Percentiles rank a stretch among this genome's conserved stretches.
phyloP scores from a whole-genome alignment of 2,113 vertebrate species.

The Perca flavescens region DNA sequence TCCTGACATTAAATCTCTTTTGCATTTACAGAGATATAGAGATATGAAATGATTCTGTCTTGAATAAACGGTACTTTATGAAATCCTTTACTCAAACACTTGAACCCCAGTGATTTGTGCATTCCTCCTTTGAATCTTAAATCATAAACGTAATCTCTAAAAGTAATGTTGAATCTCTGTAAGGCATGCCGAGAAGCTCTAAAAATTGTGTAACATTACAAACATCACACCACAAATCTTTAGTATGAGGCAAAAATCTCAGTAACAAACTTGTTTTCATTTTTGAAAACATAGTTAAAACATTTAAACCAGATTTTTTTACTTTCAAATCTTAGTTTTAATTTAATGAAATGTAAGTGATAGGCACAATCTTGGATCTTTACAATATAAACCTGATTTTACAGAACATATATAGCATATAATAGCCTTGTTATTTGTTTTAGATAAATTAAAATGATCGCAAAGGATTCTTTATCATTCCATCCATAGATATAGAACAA shows the following conservation, averaged over 20 bases:
- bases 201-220: not conserved
- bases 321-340: not conserved
- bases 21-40: slow-evolving; percentile 22
- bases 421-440: not conserved
- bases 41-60: slow-evolving; percentile 8
- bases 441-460: not conserved
- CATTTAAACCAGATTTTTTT: not conserved
- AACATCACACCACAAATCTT: not conserved
- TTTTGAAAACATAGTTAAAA: not conserved
- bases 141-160: not conserved
- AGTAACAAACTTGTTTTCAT: not conserved
- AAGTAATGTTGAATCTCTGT: not conserved
- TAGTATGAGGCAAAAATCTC: not conserved
- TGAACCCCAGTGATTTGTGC: not conserved
- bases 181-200: not conserved
- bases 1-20: slow-evolving; percentile 34
- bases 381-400: not conserved
- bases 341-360: not conserved
- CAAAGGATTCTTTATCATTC: not conserved
- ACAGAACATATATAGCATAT: not conserved
- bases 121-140: not conserved
- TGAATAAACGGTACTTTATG: not conserved
- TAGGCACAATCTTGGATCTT: not conserved
- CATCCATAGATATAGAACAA: not conserved
- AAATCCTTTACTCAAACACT: not conserved